Evolutionary conservation across 2,888 invertebrate genomes (phyloP).

Genomic region (Julus scanicus): DNA sequence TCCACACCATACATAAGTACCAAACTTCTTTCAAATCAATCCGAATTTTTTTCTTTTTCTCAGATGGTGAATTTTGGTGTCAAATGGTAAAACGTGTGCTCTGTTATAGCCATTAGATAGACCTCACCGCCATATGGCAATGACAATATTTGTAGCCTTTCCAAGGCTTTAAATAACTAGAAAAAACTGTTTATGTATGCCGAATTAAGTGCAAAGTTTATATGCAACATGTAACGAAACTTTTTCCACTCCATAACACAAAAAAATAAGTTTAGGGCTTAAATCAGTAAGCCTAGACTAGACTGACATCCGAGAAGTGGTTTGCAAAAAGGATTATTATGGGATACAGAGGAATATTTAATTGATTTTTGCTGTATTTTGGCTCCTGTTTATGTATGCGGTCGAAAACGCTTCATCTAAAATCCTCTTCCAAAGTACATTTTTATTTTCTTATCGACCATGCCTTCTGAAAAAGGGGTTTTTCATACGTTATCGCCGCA

Average conservation of each 20-base stretch:
- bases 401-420: background rate
- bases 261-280: background rate
- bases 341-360: background rate
- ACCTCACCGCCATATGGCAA: background rate
- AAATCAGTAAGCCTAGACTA: background rate
- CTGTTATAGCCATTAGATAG: conserved; percentile 27
- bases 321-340: background rate
- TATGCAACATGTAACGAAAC: background rate
- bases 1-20: background rate
- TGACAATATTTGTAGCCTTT: background rate
- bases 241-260: background rate
- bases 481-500: background rate
- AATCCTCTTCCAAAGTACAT: background rate
- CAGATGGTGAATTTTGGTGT: background rate
- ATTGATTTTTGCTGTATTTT: conserved; percentile 10
- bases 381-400: background rate
- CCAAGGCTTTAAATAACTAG: background rate
- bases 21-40: background rate
- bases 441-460: background rate
- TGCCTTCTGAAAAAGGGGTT: background rate
- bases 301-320: background rate
- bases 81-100: background rate
- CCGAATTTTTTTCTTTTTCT: background rate
- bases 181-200: conserved; percentile 12
- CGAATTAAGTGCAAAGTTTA: background rate